Conservation (phyloP, 2,113 vertebrate species). For the Morone saxatilis region DNA sequence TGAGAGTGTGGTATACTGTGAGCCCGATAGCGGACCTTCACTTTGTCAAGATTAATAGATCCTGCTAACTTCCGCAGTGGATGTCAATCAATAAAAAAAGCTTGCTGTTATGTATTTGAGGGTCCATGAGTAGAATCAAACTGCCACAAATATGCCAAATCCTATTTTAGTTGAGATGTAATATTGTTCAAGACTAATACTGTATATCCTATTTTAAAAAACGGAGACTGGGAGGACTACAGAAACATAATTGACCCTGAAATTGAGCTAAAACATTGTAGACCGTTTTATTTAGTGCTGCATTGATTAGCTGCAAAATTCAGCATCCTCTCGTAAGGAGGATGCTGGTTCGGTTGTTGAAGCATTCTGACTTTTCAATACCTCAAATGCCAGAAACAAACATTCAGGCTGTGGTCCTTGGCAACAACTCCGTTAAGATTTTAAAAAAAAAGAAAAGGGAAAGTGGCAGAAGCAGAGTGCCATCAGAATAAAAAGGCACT, state of each 20-base stretch:
- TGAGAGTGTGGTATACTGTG: neutral
- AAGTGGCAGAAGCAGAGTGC: neutral
- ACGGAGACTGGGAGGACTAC: constrained; percentile 11
- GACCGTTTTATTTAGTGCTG: constrained; percentile 36
- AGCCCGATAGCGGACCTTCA: constrained; percentile 21
- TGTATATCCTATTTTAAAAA: constrained; percentile 26
- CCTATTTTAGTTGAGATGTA: neutral
- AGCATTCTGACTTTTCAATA: constrained; percentile 34
- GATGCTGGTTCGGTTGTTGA: neutral
- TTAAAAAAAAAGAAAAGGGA: neutral
- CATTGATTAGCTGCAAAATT: constrained; percentile 45
- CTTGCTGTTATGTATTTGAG: constrained; percentile 4
- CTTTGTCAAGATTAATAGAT: constrained; percentile 47
- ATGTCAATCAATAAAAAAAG: constrained; percentile 34
- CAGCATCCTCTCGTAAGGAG: neutral
- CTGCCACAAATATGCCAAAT: neutral
- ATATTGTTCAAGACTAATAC: neutral
- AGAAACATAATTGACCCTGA: constrained; percentile 58
- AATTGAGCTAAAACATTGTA: constrained; percentile 38
- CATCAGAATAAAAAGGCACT: constrained; percentile 2
- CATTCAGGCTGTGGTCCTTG: constrained; percentile 9
- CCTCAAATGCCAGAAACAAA: neutral
- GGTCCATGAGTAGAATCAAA: neutral
- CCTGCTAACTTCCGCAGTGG: neutral
- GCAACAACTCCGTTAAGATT: constrained; percentile 4